Evolutionary conservation across 1,140 invertebrate species (phyloP).

Genomic region (Brachionus asplanchnoidis): DNA sequence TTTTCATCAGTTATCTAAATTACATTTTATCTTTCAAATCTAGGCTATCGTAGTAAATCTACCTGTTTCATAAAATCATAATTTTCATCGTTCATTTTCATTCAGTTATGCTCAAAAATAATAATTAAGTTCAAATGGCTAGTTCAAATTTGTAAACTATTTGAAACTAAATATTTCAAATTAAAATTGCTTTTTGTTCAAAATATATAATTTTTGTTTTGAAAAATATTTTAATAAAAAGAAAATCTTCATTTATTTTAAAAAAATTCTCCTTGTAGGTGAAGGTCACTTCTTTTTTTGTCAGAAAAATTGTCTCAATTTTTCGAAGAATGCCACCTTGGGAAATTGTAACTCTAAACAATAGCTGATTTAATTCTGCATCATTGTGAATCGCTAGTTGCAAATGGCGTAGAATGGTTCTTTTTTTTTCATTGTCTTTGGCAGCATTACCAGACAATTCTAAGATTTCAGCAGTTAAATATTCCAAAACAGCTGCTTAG

Average conservation of each 20-base stretch:
- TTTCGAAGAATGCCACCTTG: background rate
- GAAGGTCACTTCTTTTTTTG: too few relatives aligned
- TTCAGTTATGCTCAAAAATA: background rate
- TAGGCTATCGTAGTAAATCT: background rate
- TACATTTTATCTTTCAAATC: background rate
- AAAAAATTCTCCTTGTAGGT: too few relatives aligned
- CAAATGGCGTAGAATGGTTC: too few relatives aligned
- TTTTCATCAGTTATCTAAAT: slow-evolving; percentile 16
- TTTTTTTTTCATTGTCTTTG: too few relatives aligned
- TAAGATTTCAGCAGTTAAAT: too few relatives aligned
- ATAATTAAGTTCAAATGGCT: background rate
- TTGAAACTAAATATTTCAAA: background rate
- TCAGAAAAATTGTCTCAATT: too few relatives aligned
- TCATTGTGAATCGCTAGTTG: background rate
- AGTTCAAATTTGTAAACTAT: background rate
- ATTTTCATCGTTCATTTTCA: slow-evolving; percentile 32
- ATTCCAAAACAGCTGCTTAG: too few relatives aligned
- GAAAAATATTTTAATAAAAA: background rate
- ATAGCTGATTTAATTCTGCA: background rate
- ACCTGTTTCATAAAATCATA: slow-evolving; percentile 33
- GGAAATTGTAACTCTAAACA: background rate
- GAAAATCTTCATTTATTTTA: too few relatives aligned
- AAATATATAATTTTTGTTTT: background rate
- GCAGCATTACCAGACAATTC: too few relatives aligned
- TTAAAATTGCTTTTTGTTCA: slow-evolving; percentile 25